These are phyloP conservation scores for Formica exsecta DNA, from an alignment of 1,140 invertebrate genomes.

Conservation along the genomic window DNA sequence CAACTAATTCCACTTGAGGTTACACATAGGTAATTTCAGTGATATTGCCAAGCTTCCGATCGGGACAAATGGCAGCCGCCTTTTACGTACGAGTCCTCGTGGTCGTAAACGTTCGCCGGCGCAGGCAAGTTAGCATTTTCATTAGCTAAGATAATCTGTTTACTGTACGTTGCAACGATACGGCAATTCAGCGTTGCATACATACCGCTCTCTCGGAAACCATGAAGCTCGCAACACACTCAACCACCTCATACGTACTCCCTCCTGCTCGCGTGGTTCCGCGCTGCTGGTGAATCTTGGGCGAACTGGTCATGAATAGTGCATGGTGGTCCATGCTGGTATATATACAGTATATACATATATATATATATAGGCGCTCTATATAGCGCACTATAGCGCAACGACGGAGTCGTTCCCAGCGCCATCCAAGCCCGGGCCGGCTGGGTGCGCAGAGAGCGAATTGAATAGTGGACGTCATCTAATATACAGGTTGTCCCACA, in stretches of 20 bases:
- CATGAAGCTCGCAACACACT: slow-evolving; percentile 47
- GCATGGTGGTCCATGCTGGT: slow-evolving; percentile 68
- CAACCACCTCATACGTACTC: neutral
- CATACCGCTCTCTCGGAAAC: slow-evolving; percentile 63
- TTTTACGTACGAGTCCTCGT: slow-evolving; percentile 38
- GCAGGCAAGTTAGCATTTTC: slow-evolving; percentile 64
- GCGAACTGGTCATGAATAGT: slow-evolving; percentile 73
- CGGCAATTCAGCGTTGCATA: slow-evolving; percentile 49
- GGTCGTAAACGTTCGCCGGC: slow-evolving; percentile 61
- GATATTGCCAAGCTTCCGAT: slow-evolving; percentile 43
- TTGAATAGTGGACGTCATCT: slow-evolving; percentile 81
- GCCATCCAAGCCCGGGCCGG: slow-evolving; percentile 63
- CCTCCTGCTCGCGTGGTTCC: slow-evolving; percentile 45
- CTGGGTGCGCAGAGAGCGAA: slow-evolving; percentile 70
- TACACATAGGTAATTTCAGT: slow-evolving; percentile 22
- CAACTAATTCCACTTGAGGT: slow-evolving; percentile 22
- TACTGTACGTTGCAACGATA: slow-evolving; percentile 69
- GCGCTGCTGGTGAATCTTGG: slow-evolving; percentile 67
- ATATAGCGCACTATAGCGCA: slow-evolving; percentile 53
- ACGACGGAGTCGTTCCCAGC: slow-evolving; percentile 67
- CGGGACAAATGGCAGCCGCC: slow-evolving; percentile 50
- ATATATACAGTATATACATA: slow-evolving; percentile 26
- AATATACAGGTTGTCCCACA: slow-evolving; percentile 81
- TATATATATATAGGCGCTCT: slow-evolving; percentile 8
- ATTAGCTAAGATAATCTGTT: slow-evolving; percentile 76